Percentiles rank a stretch among this genome's conserved stretches.
Conservation (phyloP, 2,113 vertebrate genomes). For the Rhynchopsitta pachyrhyncha region DNA sequence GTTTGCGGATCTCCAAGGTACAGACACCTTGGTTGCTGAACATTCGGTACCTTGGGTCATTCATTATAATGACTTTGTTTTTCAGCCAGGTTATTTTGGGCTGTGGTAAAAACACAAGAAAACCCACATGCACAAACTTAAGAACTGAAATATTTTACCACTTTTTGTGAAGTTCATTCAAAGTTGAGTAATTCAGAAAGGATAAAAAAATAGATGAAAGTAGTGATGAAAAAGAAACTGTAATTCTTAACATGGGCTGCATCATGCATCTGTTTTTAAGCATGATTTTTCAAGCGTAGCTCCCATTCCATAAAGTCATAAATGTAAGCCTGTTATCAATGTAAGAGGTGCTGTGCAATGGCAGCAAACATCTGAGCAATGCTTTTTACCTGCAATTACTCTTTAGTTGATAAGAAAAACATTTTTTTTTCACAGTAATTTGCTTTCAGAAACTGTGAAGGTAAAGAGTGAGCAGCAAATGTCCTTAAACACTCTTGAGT, state of each 20-base stretch:
- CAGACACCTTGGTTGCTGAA: constrained; percentile 97
- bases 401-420: not conserved
- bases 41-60: constrained; percentile 95
- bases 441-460: not conserved
- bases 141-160: not conserved
- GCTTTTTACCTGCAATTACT: not conserved
- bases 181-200: not conserved
- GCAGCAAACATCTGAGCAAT: not conserved
- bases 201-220: not conserved
- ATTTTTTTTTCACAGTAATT: not conserved
- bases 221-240: not conserved
- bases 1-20: constrained; percentile 95
- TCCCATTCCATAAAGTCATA: not conserved
- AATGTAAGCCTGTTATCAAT: not conserved
- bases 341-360: not conserved
- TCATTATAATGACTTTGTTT: constrained; percentile 89
- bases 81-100: constrained; percentile 98
- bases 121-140: not conserved
- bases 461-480: not conserved
- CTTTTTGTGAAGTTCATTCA: not conserved
- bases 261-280: not conserved
- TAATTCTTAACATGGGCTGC: not conserved
- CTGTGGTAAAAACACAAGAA: constrained; percentile 67
- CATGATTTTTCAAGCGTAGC: not conserved
- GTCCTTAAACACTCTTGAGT: not conserved